phyloP scores from a whole-genome alignment of 2,113 vertebrate genomes.

The Astur gentilis region DNA sequence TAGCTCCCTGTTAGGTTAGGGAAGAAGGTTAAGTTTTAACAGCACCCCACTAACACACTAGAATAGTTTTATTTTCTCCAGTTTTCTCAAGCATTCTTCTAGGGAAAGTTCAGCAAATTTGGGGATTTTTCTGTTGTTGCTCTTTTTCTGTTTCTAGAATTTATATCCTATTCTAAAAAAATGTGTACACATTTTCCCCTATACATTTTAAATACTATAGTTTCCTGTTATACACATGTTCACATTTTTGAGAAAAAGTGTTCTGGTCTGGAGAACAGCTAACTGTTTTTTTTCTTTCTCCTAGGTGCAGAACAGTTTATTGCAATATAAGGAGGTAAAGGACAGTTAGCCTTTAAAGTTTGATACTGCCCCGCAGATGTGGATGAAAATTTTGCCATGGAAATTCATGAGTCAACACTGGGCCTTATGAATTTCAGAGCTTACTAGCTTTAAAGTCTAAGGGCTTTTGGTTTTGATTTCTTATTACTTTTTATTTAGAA shows the following conservation, averaged over 20 bases:
- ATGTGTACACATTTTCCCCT: background rate
- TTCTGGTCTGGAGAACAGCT: background rate
- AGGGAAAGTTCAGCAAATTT: background rate
- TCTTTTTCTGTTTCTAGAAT: background rate
- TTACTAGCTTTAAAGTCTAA: background rate
- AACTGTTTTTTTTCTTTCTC: background rate
- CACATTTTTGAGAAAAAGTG: background rate
- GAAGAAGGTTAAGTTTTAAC: background rate
- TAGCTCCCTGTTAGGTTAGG: background rate
- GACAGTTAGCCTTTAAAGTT: background rate
- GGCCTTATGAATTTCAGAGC: background rate
- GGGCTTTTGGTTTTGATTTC: background rate
- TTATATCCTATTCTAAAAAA: background rate
- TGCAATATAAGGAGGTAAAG: background rate
- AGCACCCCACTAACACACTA: background rate
- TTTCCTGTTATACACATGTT: background rate
- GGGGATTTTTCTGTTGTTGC: background rate
- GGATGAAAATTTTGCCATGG: background rate
- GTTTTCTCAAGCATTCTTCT: background rate
- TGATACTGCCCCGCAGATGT: background rate
- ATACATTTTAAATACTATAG: background rate
- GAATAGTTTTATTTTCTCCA: background rate
- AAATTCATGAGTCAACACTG: background rate
- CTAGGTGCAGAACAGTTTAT: background rate
- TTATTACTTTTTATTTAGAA: background rate